Percentiles rank a stretch among this genome's conserved stretches.
These are phyloP conservation scores for Urocolius indicus DNA, from an alignment of 2,113 vertebrate genomes.

Conservation along the genomic window DNA sequence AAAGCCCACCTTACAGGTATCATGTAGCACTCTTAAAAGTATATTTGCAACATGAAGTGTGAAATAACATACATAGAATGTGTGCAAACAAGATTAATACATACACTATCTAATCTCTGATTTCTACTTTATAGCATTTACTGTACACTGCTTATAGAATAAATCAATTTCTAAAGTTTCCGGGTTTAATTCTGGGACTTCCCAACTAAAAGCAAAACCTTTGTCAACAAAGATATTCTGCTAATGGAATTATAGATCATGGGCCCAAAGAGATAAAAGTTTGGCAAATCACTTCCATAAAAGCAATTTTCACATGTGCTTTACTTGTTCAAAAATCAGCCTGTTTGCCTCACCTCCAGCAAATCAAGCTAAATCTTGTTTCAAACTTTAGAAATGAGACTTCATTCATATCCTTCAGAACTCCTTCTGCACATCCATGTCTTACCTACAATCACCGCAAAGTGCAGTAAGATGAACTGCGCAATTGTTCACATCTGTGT, in stretches of 20 bases:
- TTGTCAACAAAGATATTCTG: neutral
- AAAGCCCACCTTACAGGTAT: neutral
- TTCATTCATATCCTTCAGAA: neutral
- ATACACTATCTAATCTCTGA: neutral
- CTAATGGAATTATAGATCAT: neutral
- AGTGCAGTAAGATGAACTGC: neutral
- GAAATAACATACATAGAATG: neutral
- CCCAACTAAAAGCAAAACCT: neutral
- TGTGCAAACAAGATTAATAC: neutral
- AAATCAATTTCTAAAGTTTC: neutral
- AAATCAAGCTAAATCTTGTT: neutral
- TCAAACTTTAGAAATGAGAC: neutral
- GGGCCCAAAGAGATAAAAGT: neutral
- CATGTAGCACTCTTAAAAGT: neutral
- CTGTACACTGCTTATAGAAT: neutral
- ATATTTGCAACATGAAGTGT: neutral
- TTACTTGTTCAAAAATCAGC: neutral
- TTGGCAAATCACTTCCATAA: neutral
- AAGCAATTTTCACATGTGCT: neutral
- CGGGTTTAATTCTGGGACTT: neutral
- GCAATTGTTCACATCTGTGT: neutral
- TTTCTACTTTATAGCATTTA: neutral
- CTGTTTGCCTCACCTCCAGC: neutral
- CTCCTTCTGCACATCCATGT: neutral
- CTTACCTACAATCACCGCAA: neutral